phyloP scores from a whole-genome alignment of 2,888 invertebrate genomes.

The Entomobrya multifasciata region DNA sequence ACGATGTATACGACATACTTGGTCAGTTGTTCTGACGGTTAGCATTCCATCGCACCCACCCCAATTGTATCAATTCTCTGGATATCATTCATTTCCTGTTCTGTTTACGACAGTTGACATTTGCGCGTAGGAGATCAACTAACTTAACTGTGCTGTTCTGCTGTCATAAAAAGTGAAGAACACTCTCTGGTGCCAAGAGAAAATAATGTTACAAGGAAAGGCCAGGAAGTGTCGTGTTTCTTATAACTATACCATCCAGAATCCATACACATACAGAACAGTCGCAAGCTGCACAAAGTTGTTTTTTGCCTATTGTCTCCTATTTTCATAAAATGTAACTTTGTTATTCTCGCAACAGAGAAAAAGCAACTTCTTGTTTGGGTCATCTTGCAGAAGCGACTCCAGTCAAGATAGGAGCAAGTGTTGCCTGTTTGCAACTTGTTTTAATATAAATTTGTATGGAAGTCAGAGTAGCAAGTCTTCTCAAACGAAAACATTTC shows the following conservation, averaged over 20 bases:
- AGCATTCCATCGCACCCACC: conserved; percentile 18
- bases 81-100: conserved; percentile 24
- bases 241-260: conserved; percentile 29
- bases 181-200: conserved; percentile 4
- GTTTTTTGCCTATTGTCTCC: conserved; percentile 17
- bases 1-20: background rate
- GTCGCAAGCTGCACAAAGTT: background rate
- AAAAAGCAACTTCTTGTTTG: conserved; percentile 36
- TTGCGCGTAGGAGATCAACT: background rate
- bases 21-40: conserved; percentile 22
- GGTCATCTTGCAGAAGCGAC: conserved; percentile 25
- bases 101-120: conserved; percentile 44
- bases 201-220: conserved; percentile 9
- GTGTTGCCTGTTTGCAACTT: conserved; percentile 31
- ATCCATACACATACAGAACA: background rate
- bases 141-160: background rate
- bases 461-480: background rate
- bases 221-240: conserved; percentile 31
- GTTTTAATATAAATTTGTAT: conserved; percentile 44
- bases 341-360: background rate
- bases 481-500: background rate
- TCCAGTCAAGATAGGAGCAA: conserved; percentile 11
- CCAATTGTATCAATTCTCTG: conserved; percentile 40
- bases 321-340: conserved; percentile 44
- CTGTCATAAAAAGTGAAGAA: conserved; percentile 3